These are phyloP conservation scores for Drosophila kepulauana DNA, from an alignment of 1,140 invertebrate genomes.

Conservation along the genomic window DNA sequence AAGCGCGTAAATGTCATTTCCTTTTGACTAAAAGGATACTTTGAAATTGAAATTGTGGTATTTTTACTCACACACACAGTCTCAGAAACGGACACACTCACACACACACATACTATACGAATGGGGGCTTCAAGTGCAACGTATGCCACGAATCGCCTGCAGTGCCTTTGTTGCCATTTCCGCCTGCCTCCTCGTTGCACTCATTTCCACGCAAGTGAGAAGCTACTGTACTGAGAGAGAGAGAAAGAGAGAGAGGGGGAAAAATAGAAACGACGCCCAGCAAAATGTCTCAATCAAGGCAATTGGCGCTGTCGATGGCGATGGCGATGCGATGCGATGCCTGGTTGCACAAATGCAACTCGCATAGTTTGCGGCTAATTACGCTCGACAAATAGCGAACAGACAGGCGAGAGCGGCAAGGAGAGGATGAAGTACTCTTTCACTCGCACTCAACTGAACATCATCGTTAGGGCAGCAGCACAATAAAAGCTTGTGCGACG, in stretches of 20 bases:
- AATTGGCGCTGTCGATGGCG: slow-evolving; percentile 40
- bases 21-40: slow-evolving; percentile 82
- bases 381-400: slow-evolving; percentile 51
- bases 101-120: slow-evolving; percentile 2
- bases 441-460: slow-evolving; percentile 32
- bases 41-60: slow-evolving; percentile 83
- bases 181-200: neutral
- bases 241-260: too few relatives aligned
- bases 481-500: slow-evolving; percentile 18
- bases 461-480: slow-evolving; percentile 40
- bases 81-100: neutral
- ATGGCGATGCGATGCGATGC: slow-evolving; percentile 38
- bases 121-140: slow-evolving; percentile 14
- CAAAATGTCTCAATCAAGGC: slow-evolving; percentile 45
- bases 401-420: slow-evolving; percentile 1
- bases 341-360: slow-evolving; percentile 43
- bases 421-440: slow-evolving; percentile 2
- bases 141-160: slow-evolving; percentile 9
- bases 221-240: neutral
- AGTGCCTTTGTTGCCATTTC: slow-evolving; percentile 21
- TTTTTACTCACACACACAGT: slow-evolving; percentile 50
- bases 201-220: slow-evolving; percentile 2
- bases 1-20: slow-evolving; percentile 84
- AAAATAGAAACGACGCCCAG: neutral
- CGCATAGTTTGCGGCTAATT: slow-evolving; percentile 76